Base-by-base conservation (phyloP, 2,113 vertebrate species). In the Montifringilla adamsi region DNA sequence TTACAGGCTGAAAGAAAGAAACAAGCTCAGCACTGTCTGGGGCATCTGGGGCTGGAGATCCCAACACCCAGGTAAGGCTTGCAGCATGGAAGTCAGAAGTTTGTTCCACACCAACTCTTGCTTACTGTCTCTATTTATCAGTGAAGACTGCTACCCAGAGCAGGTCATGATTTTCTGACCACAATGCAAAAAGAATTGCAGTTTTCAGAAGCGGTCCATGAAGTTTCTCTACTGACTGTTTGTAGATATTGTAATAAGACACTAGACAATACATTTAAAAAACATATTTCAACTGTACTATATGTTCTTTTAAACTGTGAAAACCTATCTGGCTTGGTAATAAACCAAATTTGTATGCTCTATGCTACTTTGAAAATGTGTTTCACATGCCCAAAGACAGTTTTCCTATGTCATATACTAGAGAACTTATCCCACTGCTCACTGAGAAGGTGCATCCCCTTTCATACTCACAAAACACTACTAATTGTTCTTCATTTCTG, bases 231-330 rank as follows among this genome's bases (percentile, higher is more conserved):
- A 81, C 41, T 3, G 7, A 44, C n/a, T 83, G 43, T 55, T 93
- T 77, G 49, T 13, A 90, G 93, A 79, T 82, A 80, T 62, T 89
- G 91, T 74, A 88, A 60, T 60, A 97, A 97, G 95, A 97, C 92
- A 93, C 86, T 92, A 95, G 83, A 93, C 94, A 94, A 95, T 73
- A 94, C 77, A 88, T 91, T 92, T 49, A 3, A 79, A 95, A 98
- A 97, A 94, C 84, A 28, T 89, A 96, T 66, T 95, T 97, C 52
- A 90, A 44, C n/a, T 98, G 97, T 97, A 97, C 97, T 97, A 97
- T 76, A 87, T 62, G 37, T 94, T 88, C 84, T 72, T 94, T 93
- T 63, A 78, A 94, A 95, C 73, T 80, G 63, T 95, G 91, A 97
- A 93, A 95, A 97, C 80, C 89, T 95, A 94, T 37, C 91, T 96